Base-by-base conservation (phyloP, 2,888 invertebrate species). In the Anticlea derivata region DNA sequence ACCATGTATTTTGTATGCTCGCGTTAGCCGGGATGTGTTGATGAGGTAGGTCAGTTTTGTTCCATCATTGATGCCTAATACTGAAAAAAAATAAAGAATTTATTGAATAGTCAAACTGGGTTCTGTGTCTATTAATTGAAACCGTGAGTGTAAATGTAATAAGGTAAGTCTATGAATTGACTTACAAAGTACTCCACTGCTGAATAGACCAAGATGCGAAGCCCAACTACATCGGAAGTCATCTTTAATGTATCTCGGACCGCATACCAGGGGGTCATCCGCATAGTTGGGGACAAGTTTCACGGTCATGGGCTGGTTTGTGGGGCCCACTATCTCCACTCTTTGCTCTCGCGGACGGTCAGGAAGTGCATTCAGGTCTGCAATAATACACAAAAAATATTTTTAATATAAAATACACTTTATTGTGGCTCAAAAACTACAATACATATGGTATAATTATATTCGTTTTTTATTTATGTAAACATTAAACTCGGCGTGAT, bases 101-200 rank as follows among this genome's bases (percentile, higher is more conserved):
- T 38, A 17, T n/a, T n/a, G n/a, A n/a, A n/a, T n/a, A n/a, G n/a
- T n/a, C n/a, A n/a, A n/a, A n/a, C n/a, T n/a, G n/a, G n/a, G n/a
- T n/a, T n/a, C n/a, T n/a, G n/a, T n/a, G n/a, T n/a, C n/a, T n/a
- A n/a, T n/a, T n/a, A n/a, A n/a, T n/a, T n/a, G n/a, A n/a, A n/a
- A n/a, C n/a, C n/a, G n/a, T n/a, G n/a, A 2, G 4, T 17, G 17
- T 17, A 17, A 3, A 17, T 17, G 17, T 17, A 17, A 3, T 17
- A 17, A 3, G 17, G n/a, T n/a, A n/a, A n/a, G n/a, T 17, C 4
- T 17, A 8, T 27, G 12, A 26, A 3, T 0, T 13, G 6, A 81
- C 91, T 82, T 91, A 96, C 96, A 82, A 58, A 94, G 72, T 27
- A 97, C 92, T 31, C 97, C 97, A 70, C 95, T 95, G 7, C 94